Percentiles rank a stretch among this genome's conserved stretches.
These are phyloP conservation scores for Mastacembelus armatus DNA, from an alignment of 2,797 vertebrate genomes.

Conservation along the genomic window DNA sequence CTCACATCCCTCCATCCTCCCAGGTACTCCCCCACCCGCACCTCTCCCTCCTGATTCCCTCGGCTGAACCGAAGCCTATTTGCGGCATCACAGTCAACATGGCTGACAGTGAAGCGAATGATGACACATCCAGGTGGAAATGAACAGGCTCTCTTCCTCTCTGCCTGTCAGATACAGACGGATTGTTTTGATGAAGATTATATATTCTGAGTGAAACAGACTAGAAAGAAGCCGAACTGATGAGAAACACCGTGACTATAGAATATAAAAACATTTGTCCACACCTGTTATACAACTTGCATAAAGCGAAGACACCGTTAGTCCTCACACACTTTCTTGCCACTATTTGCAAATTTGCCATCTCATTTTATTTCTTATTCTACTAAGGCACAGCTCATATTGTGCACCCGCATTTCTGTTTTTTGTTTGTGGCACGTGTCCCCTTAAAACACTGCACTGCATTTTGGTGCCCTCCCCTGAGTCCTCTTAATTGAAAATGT, in stretches of 20 bases:
- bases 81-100: conserved; percentile 45
- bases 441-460: conserved; percentile 13
- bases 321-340: too few relatives aligned
- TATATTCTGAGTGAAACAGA: conserved; percentile 1
- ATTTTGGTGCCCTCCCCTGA: neutral
- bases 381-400: too few relatives aligned
- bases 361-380: too few relatives aligned
- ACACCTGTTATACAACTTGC: too few relatives aligned
- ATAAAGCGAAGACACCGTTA: too few relatives aligned
- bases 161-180: conserved; percentile 26
- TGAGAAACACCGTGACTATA: too few relatives aligned
- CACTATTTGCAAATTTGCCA: neutral
- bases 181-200: conserved; percentile 18
- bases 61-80: conserved; percentile 35
- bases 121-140: conserved; percentile 58
- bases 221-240: neutral
- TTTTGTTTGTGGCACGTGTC: neutral
- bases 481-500: conserved; percentile 34
- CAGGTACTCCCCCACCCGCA: neutral
- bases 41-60: conserved; percentile 14
- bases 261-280: too few relatives aligned
- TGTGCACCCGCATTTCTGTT: too few relatives aligned
- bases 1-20: neutral
- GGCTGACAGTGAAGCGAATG: conserved; percentile 54
- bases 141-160: conserved; percentile 21